These are phyloP conservation scores for Lepidiolamprologus cunningtoni DNA, from an alignment of 2,113 vertebrate species.

Conservation along the genomic window DNA sequence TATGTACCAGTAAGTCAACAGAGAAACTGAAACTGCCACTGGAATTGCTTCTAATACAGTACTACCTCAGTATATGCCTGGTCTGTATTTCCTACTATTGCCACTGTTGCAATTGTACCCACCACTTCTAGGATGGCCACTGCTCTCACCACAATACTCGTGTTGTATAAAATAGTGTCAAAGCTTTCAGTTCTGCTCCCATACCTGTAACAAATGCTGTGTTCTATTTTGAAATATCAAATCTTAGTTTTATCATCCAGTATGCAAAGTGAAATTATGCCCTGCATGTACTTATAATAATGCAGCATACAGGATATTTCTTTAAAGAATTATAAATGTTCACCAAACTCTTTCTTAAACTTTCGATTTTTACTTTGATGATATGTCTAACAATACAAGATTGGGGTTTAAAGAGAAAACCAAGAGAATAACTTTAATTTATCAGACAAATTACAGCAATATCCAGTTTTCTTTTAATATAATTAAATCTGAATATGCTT, in stretches of 20 bases:
- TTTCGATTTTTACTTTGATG: not conserved
- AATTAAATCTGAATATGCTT: not conserved
- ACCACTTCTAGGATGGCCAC: not conserved
- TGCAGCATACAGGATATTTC: not conserved
- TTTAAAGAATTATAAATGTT: not conserved
- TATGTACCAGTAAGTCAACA: not conserved
- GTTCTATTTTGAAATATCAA: not conserved
- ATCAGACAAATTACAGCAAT: not conserved
- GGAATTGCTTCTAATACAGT: not conserved
- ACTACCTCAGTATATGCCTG: not conserved
- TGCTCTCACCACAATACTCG: not conserved
- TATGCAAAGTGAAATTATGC: not conserved
- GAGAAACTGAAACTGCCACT: not conserved
- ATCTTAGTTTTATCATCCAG: not conserved
- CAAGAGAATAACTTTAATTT: not conserved
- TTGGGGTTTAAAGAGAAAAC: not conserved
- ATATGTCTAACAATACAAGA: not conserved
- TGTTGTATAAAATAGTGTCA: not conserved
- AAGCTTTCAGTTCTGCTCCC: not conserved
- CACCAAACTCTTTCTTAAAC: not conserved
- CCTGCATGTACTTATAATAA: not conserved
- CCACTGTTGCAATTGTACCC: not conserved
- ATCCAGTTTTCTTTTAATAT: not conserved
- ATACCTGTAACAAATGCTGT: not conserved
- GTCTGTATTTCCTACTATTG: not conserved